These are phyloP conservation scores for Caradrina kadenii DNA, from an alignment of 2,888 invertebrate species.

Conservation along the genomic window DNA sequence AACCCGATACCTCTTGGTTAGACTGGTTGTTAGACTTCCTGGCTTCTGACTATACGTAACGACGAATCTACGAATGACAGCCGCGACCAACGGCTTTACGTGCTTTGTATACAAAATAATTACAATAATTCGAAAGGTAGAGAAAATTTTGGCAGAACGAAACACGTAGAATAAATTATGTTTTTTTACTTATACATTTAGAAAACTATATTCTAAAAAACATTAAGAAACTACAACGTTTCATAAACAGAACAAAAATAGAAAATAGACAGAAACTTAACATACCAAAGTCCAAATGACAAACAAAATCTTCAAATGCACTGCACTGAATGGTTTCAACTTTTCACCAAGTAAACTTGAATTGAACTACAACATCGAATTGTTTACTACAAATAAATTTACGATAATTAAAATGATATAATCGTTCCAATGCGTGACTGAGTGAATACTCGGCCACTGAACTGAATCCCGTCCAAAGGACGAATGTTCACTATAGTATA, in stretches of 20 bases:
- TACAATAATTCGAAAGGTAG: too few relatives aligned
- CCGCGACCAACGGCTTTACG: too few relatives aligned
- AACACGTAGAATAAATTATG: too few relatives aligned
- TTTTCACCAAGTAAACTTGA: background rate
- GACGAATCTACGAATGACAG: too few relatives aligned
- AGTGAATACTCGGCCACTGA: background rate
- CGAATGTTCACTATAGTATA: background rate
- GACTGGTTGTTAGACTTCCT: too few relatives aligned
- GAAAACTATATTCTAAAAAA: too few relatives aligned
- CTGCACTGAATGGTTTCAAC: background rate
- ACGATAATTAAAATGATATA: background rate
- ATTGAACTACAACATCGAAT: background rate
- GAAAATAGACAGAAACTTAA: background rate
- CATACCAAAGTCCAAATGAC: constrained; percentile 13
- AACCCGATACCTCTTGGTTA: too few relatives aligned
- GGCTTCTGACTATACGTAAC: too few relatives aligned
- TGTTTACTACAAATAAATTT: background rate
- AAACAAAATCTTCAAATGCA: background rate
- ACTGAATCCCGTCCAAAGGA: background rate
- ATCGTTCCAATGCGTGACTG: background rate
- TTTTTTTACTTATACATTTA: too few relatives aligned
- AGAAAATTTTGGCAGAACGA: too few relatives aligned
- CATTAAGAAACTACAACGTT: too few relatives aligned
- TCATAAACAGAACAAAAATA: background rate
- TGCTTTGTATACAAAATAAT: too few relatives aligned